Base-by-base conservation (phyloP, 2,113 vertebrate genomes). In the Corythoichthys intestinalis region DNA sequence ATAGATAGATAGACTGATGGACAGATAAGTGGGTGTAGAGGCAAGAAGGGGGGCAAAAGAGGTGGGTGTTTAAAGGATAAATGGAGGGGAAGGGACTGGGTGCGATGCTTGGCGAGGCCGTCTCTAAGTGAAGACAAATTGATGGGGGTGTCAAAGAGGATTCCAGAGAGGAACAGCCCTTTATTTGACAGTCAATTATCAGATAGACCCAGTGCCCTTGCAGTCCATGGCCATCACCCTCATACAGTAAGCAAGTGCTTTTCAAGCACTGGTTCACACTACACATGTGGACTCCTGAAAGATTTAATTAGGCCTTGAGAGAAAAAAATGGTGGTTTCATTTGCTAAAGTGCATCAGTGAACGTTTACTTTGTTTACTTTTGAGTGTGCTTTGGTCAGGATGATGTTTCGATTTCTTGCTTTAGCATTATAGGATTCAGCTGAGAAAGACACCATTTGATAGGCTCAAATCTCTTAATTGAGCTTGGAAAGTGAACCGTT, bases 111-210 rank as follows among this genome's bases (percentile, higher is more conserved):
- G 66, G 76, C 67, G 50, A 66, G 74, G 75, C 73, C 79, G 80
- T 61, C 84, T 82, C 76, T 86, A 83, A 87, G 88, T 83, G 80
- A 87, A 69, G 82, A 77, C 75, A 81, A 84, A 87, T 88, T 88
- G 82, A 86, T 83, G 82, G 73, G 75, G 77, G 80, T 85, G 86
- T 86, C 84, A 85, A 70, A 78, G 85, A 87, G 82, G 84, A 88
- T 74, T 82, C 75, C 69, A 61, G 70, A 85, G 75, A 82, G 77
- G 83, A 89, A 80, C 81, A 80, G 78, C 73, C 81, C 81, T 85
- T 86, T 89, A 87, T 85, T 86, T 86, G 77, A 75, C 86, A 88
- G 84, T 92, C 90, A 88, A 90, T 91, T 91, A 90, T 87, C 84
- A 88, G 89, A 91, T 91, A 83, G 88, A 92, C 88, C 91, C 78